These are phyloP conservation scores for Druceiella hillmani DNA, from an alignment of 2,888 invertebrate genomes.

Conservation along the genomic window DNA sequence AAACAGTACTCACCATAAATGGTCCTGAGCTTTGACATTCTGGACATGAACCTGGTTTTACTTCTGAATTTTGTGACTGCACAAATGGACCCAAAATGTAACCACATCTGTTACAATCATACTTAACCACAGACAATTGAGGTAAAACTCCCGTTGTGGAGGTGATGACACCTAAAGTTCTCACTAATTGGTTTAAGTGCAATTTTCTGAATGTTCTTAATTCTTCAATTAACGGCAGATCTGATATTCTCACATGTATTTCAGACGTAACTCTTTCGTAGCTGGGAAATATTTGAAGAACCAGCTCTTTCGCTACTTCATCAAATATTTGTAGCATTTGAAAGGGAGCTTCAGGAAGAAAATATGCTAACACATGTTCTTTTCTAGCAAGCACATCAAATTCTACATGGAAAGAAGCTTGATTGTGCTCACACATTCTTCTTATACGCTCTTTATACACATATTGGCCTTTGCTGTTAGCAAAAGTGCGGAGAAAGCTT, in stretches of 20 bases:
- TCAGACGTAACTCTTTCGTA: slow-evolving; percentile 92
- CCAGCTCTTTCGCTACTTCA: slow-evolving; percentile 89
- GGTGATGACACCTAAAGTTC: slow-evolving; percentile 86
- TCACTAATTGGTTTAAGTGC: slow-evolving; percentile 90
- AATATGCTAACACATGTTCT: slow-evolving; percentile 93
- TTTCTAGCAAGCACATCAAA: slow-evolving; percentile 86
- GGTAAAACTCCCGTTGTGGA: slow-evolving; percentile 94
- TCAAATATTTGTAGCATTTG: slow-evolving; percentile 97
- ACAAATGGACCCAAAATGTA: slow-evolving; percentile 94
- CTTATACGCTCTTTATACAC: slow-evolving; percentile 90
- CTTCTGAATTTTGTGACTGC: slow-evolving; percentile 89
- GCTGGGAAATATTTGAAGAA: slow-evolving; percentile 89
- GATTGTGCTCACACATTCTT: slow-evolving; percentile 91
- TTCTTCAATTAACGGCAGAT: slow-evolving; percentile 94
- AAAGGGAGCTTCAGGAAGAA: slow-evolving; percentile 94
- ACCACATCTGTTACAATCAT: slow-evolving; percentile 95
- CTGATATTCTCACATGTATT: slow-evolving; percentile 92
- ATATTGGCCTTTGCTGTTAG: slow-evolving; percentile 80
- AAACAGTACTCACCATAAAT: slow-evolving; percentile 63
- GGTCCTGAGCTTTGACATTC: slow-evolving; percentile 97
- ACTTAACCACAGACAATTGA: slow-evolving; percentile 92
- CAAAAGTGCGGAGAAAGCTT: slow-evolving; percentile 87
- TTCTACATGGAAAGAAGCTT: slow-evolving; percentile 87
- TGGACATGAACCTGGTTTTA: slow-evolving; percentile 94
- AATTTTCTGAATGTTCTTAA: slow-evolving; percentile 85